Evolutionary conservation across 2,797 vertebrate genomes (phyloP).

Genomic region (Heliangelus exortis): DNA sequence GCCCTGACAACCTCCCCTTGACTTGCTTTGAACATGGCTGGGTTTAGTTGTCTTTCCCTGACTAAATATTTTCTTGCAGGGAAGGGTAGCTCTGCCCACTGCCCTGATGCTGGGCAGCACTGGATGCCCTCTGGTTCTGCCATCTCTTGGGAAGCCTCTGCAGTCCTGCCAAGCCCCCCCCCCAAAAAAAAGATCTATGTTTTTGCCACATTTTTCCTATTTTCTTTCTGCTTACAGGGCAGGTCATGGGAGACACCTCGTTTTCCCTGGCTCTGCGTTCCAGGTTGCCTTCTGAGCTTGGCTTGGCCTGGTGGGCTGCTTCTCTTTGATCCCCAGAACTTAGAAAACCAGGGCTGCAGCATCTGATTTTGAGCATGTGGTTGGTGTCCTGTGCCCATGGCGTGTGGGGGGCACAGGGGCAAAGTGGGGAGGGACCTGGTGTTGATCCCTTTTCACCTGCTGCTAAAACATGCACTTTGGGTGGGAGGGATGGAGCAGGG

Average conservation of each 20-base stretch:
- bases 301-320: rapidly evolving
- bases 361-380: background rate
- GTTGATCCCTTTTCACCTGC: background rate
- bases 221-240: background rate
- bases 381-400: rapidly evolving
- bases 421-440: rapidly evolving
- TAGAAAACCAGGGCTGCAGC: background rate
- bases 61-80: background rate
- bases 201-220: background rate
- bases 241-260: background rate
- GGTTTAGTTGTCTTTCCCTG: background rate
- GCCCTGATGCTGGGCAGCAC: rapidly evolving
- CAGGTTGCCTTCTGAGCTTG: background rate
- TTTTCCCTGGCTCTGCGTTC: rapidly evolving
- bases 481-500: background rate
- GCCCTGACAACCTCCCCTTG: background rate
- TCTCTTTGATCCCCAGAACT: background rate
- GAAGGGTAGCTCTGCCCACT: background rate
- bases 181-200: too few species aligned
- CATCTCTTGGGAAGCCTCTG: background rate
- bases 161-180: background rate
- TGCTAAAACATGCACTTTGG: rapidly evolving
- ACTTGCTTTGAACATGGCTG: background rate
- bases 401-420: too few species aligned
- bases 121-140: background rate